Evolutionary conservation across 2,888 invertebrate genomes (phyloP).

Genomic region (Eumacrocentrus americanus): DNA sequence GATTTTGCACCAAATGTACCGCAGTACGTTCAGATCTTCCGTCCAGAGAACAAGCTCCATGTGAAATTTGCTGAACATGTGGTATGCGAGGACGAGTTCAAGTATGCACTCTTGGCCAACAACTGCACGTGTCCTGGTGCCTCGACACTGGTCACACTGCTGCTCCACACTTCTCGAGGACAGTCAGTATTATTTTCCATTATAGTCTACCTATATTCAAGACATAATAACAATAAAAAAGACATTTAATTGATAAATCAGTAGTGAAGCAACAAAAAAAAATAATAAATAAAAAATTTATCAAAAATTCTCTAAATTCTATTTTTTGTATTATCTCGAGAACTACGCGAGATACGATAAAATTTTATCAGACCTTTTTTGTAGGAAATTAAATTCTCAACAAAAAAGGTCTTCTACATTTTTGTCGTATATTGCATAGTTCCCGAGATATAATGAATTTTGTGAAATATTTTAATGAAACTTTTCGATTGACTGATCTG

Average conservation of each 20-base stretch:
- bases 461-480: not conserved
- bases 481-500: too few relatives aligned
- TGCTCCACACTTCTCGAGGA: constrained; percentile 95
- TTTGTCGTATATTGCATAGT: not conserved
- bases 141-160: constrained; percentile 92
- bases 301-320: too few relatives aligned
- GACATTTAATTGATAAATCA: not conserved
- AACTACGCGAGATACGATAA: too few relatives aligned
- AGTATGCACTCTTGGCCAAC: constrained; percentile 96
- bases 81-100: constrained; percentile 99
- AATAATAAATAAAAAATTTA: too few relatives aligned
- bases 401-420: not conserved
- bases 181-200: constrained; percentile 75
- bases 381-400: not conserved
- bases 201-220: not conserved
- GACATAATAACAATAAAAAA: not conserved
- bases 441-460: not conserved
- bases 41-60: constrained; percentile 97
- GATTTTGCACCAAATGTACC: constrained; percentile 96
- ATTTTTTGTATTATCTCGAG: too few relatives aligned
- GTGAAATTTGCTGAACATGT: constrained; percentile 99
- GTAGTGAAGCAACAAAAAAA: not conserved
- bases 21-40: constrained; percentile 97
- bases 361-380: too few relatives aligned
- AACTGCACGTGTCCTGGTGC: constrained; percentile 98